Evolutionary conservation across 2,113 vertebrate species (phyloP).

Genomic region (Coturnix japonica): DNA sequence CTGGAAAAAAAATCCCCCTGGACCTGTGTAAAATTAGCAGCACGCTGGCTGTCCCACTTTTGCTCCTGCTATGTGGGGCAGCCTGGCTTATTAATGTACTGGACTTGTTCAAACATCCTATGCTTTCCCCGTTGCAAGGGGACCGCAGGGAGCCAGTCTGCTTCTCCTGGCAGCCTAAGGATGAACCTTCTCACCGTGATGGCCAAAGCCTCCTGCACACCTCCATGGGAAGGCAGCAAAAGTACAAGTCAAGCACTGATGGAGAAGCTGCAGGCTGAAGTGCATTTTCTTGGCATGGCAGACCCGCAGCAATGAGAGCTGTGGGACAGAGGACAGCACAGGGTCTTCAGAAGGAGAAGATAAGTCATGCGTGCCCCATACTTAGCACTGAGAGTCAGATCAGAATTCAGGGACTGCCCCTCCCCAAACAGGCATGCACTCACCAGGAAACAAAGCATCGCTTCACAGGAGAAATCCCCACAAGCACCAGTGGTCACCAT

Average conservation of each 20-base stretch:
- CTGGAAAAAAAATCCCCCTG: slow-evolving; percentile 15
- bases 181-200: not conserved
- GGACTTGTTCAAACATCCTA: not conserved
- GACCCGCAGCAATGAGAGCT: not conserved
- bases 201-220: not conserved
- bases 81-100: slow-evolving; percentile 37
- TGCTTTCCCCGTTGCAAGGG: not conserved
- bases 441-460: not conserved
- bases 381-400: not conserved
- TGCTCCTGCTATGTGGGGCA: slow-evolving; percentile 36
- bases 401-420: not conserved
- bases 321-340: not conserved
- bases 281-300: not conserved
- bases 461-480: not conserved
- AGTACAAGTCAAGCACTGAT: not conserved
- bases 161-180: not conserved
- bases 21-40: slow-evolving; percentile 53
- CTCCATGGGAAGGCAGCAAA: not conserved
- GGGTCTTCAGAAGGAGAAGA: not conserved
- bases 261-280: not conserved
- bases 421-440: no score
- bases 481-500: not conserved
- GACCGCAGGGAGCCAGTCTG: not conserved
- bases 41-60: slow-evolving; percentile 62
- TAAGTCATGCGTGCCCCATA: not conserved